Evolutionary conservation across 2,797 vertebrate genomes (phyloP), one percentile per base, ranked within the genome.

Genomic region (Dicrostonyx torquatus): DNA sequence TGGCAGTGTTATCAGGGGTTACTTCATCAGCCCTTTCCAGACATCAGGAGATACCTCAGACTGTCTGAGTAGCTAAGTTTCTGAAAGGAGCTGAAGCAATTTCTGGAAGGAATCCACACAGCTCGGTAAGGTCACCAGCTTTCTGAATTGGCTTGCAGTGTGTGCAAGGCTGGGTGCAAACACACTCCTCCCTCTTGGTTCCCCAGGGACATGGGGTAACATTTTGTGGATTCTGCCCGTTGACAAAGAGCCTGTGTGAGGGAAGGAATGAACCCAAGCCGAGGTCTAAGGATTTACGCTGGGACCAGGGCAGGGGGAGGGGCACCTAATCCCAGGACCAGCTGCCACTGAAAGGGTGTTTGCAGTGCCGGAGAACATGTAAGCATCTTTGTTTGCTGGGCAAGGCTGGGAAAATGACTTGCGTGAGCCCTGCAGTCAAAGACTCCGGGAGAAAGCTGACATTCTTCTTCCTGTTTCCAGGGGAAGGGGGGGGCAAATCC

Each of bases 161-260:
- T 6, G n/a, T 3, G 14, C 34, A 43, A 24, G 60, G 45, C 5
- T 77, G 31, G 72, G 20, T 83, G 53, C 12, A 60, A 84, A 76
- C n/a, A 72, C 58, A 24, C n/a, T 26, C 13, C 40, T 6, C 6
- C 83, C n/a, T 64, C 48, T 75, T 37, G 22, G 43, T 48, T 87
- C 82, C 79, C 26, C 6, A 6, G 70, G 73, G 58, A 40, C 64
- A 66, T 17, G 18, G 17, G 29, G 62, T 11, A 43, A 53, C 6
- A 6, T 53, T 64, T 37, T 92, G 62, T 45, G 50, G 55, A 37
- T 91, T 60, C 37, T 40, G 82, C 37, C 18, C 29, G 22, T 29
- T 62, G 53, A 94, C 91, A 95, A 94, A 96, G 89, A 53, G 84
- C 55, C 90, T 95, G 34, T 96, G 93, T 93, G 26, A 50, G 72